phyloP scores from a whole-genome alignment of 2,113 vertebrate genomes.

The Donacobius atricapilla region DNA sequence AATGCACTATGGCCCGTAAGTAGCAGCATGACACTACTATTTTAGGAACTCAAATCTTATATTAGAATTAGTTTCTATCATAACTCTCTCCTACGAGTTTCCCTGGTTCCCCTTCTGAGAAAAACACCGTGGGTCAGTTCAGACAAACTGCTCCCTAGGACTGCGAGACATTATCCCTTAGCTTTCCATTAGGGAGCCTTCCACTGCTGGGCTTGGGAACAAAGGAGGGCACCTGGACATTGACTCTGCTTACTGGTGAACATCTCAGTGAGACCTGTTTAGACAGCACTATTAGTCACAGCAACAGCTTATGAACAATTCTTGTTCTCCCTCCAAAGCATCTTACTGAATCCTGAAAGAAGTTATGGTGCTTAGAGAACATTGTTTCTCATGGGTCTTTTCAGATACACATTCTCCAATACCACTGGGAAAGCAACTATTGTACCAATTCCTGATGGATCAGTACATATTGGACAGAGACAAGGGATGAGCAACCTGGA shows the following conservation, averaged over 20 bases:
- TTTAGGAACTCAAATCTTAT: not conserved
- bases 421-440: conserved; percentile 79
- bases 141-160: not conserved
- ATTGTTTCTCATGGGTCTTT: not conserved
- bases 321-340: not conserved
- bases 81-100: not conserved
- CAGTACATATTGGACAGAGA: conserved; percentile 78
- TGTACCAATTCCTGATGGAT: conserved; percentile 76
- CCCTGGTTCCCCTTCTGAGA: not conserved
- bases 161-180: not conserved
- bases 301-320: not conserved
- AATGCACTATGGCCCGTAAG: conserved; percentile 72
- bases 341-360: not conserved
- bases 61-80: not conserved
- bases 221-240: not conserved
- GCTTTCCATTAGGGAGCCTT: not conserved
- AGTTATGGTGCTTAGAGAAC: not conserved
- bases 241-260: not conserved
- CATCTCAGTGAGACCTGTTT: not conserved
- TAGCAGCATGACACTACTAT: not conserved
- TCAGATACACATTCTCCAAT: conserved; percentile 79
- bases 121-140: not conserved
- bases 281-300: not conserved
- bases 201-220: not conserved
- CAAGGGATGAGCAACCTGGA: conserved; percentile 79